A percentile compares a stretch with the other conserved stretches of the same genome.
Conservation (phyloP, 2,113 vertebrate genomes). For the Mesitornis unicolor region DNA sequence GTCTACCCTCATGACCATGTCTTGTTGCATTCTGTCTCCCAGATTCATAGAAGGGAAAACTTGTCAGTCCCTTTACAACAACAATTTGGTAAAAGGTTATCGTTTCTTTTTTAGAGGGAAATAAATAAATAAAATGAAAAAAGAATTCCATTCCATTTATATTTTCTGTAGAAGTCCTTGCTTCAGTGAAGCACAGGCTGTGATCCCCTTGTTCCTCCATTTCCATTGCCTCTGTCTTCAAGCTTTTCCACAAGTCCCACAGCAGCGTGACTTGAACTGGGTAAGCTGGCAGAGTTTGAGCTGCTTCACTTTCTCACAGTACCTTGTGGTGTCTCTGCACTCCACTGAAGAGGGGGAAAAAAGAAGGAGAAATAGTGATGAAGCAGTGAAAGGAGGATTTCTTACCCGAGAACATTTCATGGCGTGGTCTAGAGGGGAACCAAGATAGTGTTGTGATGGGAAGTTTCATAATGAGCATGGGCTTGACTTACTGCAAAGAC, state of each 20-base stretch:
- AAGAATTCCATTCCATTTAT: constrained; percentile 48
- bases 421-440: not conserved
- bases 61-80: constrained; percentile 23
- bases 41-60: constrained; percentile 49
- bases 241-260: constrained; percentile 87
- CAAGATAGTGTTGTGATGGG: not conserved
- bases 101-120: not conserved
- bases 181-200: constrained; percentile 38
- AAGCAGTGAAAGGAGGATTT: not conserved
- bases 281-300: constrained; percentile 90
- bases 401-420: not conserved
- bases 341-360: constrained; percentile 72
- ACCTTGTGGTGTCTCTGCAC: constrained; percentile 92
- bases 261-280: constrained; percentile 92
- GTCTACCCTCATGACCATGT: not conserved
- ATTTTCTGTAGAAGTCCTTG: constrained; percentile 53
- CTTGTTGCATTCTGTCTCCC: constrained; percentile 40
- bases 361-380: constrained; percentile 40
- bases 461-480: not conserved
- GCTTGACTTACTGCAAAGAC: not conserved
- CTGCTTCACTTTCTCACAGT: constrained; percentile 94
- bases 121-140: constrained; percentile 77
- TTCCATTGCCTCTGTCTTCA: constrained; percentile 70
- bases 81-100: not conserved
- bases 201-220: constrained; percentile 34